These are phyloP conservation scores for Cistogaster globosa DNA, from an alignment of 2,888 invertebrate genomes.

Conservation along the genomic window DNA sequence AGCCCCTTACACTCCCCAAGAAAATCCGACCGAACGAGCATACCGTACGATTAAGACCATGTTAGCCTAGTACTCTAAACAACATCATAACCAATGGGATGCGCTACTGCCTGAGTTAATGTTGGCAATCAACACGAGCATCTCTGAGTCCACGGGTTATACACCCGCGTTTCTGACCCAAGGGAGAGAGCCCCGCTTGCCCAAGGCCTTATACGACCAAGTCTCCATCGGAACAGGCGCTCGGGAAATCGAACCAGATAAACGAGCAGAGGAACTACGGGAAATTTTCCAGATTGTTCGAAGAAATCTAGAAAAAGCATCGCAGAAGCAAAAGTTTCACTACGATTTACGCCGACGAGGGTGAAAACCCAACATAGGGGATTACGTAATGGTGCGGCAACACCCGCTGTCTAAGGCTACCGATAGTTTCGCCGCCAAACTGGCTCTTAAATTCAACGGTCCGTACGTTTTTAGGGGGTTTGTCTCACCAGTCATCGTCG, in stretches of 20 bases:
- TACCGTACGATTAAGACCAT: neutral
- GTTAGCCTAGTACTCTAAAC: neutral
- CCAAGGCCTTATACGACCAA: slow-evolving; percentile 7
- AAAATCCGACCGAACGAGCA: neutral
- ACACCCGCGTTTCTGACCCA: slow-evolving; percentile 12
- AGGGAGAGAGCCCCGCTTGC: slow-evolving; percentile 31
- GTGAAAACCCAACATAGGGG: neutral
- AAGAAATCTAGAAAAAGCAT: neutral
- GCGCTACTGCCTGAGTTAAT: neutral
- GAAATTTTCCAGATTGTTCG: slow-evolving; percentile 6
- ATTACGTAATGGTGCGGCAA: neutral
- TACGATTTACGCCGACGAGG: neutral
- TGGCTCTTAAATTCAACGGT: slow-evolving; percentile 7
- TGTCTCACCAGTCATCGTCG: no score
- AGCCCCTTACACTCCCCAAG: slow-evolving; percentile 13
- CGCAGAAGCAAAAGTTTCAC: no score
- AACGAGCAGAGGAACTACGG: neutral
- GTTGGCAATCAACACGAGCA: slow-evolving; percentile 16
- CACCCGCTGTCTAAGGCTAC: slow-evolving; percentile 1
- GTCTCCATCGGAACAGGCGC: slow-evolving; percentile 1
- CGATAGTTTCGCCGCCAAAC: slow-evolving; percentile 1
- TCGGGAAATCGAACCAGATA: neutral
- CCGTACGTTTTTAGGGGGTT: neutral
- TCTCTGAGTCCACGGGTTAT: slow-evolving; percentile 12
- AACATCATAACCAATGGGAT: neutral